phyloP scores from a whole-genome alignment of 35 echinoderm and acorn worm genomes.

The Apostichopus japonicus region DNA sequence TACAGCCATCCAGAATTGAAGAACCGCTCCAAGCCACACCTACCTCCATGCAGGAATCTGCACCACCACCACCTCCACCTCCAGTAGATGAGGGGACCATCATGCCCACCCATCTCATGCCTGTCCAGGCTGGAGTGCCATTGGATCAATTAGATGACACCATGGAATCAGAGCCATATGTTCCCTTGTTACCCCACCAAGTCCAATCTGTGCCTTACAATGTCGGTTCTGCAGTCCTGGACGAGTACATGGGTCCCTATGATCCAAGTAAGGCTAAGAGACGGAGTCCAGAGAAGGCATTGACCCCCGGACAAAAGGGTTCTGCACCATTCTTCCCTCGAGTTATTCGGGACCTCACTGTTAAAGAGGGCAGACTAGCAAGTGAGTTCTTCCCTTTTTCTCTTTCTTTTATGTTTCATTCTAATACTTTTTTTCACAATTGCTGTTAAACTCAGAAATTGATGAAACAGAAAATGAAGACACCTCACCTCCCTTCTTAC shows the following conservation, averaged over 20 bases:
- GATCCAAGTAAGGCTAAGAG: conserved; percentile 30
- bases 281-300: conserved; percentile 14
- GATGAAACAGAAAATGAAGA: not conserved
- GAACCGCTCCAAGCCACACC: conserved; percentile 37
- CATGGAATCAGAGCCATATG: conserved; percentile 56
- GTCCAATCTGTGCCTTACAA: conserved; percentile 45
- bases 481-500: not conserved
- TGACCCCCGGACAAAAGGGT: conserved; percentile 54
- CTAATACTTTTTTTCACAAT: too few relatives aligned
- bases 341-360: conserved; percentile 60
- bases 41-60: conserved; percentile 10
- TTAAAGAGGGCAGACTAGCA: conserved; percentile 76
- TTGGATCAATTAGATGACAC: conserved; percentile 50
- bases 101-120: conserved; percentile 43
- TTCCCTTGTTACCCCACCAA: conserved; percentile 60
- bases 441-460: too few relatives aligned
- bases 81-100: conserved; percentile 55
- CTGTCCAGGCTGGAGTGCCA: conserved; percentile 45
- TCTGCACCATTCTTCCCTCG: conserved; percentile 85
- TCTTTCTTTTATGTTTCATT: too few relatives aligned
- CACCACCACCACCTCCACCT: conserved; percentile 21
- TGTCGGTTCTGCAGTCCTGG: conserved; percentile 19
- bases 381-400: conserved; percentile 47
- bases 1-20: conserved; percentile 34
- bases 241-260: conserved; percentile 31